phyloP scores from a whole-genome alignment of 2,797 vertebrate genomes.

The Hafferia zeledoni region DNA sequence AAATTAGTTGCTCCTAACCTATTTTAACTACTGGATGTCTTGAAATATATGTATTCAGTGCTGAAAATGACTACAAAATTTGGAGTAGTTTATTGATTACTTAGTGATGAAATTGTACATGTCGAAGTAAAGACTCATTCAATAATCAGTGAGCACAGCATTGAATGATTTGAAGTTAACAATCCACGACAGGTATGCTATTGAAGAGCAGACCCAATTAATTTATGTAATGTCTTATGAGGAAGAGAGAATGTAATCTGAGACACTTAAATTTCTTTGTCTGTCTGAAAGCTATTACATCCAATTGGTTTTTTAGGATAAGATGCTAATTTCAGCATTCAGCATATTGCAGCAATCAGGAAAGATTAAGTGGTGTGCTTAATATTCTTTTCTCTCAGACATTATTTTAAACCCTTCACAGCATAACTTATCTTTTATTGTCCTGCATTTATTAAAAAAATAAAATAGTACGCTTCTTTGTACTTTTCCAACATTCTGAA shows the following conservation, averaged over 20 bases:
- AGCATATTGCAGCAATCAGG: neutral
- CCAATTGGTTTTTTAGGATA: neutral
- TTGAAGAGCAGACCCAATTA: neutral
- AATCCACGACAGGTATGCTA: neutral
- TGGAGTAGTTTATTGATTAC: neutral
- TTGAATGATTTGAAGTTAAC: neutral
- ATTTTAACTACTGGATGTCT: neutral
- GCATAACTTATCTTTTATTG: neutral
- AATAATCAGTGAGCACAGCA: neutral
- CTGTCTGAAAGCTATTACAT: neutral
- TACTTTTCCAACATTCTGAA: neutral
- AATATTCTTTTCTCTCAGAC: neutral
- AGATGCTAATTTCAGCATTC: neutral
- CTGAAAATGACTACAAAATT: neutral
- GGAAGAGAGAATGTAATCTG: neutral
- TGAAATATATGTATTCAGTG: neutral
- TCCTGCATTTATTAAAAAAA: neutral
- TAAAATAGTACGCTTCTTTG: neutral
- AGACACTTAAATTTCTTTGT: neutral
- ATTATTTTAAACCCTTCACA: neutral
- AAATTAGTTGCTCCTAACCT: neutral
- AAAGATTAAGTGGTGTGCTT: rapidly evolving
- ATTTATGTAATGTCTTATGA: neutral
- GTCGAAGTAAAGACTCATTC: neutral
- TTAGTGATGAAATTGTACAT: neutral